Base-by-base conservation (phyloP, 2,888 invertebrate species). In the Xanthorhoe designata region DNA sequence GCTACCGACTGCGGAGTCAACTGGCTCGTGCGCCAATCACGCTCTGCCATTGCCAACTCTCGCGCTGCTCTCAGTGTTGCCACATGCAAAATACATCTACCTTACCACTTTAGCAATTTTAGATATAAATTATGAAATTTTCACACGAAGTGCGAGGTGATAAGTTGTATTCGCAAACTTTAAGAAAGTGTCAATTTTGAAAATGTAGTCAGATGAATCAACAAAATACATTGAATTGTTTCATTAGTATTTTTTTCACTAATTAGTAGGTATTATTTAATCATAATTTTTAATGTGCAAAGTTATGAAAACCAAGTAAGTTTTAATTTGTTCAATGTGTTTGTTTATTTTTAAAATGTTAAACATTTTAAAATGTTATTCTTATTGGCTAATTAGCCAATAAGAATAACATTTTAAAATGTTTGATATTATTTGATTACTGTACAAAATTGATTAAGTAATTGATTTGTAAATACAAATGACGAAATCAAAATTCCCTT, bases 1-100 rank as follows among this genome's bases (percentile, higher is more conserved):
- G 92, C 80, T 93, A 19, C 92, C 94, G 6, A 93, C 94, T 78
- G 91, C 86, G 6, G 92, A 91, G 66, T 92, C 92, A 0, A 83
- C 86, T 0, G 88, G 86, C n/a, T 83, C 86, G 42, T 81, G 77
- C 53, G 77, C 74, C 45, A 78, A 85, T 66, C 86, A 83, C 77
- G 76, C 83, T 7, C 75, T 82, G 24, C 81, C 88, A 42, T 72
- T 87, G 68, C 82, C 84, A 70, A 81, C 79, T 68, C 80, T 88
- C 2, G 76, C 81, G n/a, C 68, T 83, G 8, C 73, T 88, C 19
- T 71, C 82, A 70, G 74, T 87, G 76, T 72, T 90, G 72, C 85
- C 85, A 78, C 81, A 86, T 61, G 62, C 85, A 66, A 81, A 80
- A 73, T 73, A 74, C 59, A 58, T 84, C 53, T 51, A 80, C 64